Evolutionary conservation across 1,140 invertebrate species (phyloP).

Genomic region (Calliopsis andreniformis): DNA sequence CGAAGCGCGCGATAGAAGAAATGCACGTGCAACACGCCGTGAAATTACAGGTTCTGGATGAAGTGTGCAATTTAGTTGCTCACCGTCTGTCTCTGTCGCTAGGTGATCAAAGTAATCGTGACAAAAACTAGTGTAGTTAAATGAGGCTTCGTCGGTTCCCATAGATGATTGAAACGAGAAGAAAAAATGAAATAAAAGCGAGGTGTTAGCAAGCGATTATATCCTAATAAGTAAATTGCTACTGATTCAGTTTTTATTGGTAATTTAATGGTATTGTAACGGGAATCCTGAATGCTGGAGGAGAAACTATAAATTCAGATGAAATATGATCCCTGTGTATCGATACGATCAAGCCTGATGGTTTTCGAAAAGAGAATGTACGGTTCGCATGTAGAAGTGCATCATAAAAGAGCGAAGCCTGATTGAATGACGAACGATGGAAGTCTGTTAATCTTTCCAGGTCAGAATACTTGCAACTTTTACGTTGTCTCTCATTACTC

Average conservation of each 20-base stretch:
- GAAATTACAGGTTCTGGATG: conserved; percentile 17
- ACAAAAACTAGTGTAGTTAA: conserved; percentile 1
- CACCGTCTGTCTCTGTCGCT: background rate
- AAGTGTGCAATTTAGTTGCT: conserved; percentile 20
- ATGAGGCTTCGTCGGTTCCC: background rate
- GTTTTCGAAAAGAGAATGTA: background rate
- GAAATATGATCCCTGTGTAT: conserved; percentile 4
- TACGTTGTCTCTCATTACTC: background rate
- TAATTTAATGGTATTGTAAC: conserved; percentile 5
- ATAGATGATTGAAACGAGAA: background rate
- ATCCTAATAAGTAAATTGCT: background rate
- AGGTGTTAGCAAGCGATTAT: background rate
- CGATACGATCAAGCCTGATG: background rate
- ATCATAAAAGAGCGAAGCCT: conserved; percentile 1
- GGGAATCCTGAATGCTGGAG: too few relatives aligned
- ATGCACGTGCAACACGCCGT: conserved; percentile 12
- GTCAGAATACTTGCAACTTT: background rate
- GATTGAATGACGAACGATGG: background rate
- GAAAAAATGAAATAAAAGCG: background rate
- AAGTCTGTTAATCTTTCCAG: background rate
- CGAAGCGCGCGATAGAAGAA: background rate
- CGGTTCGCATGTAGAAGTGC: background rate
- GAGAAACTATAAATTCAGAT: background rate
- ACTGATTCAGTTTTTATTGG: background rate
- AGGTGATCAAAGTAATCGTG: background rate